A percentile compares a stretch with the other conserved stretches of the same genome.
phyloP scores from a whole-genome alignment of 2,797 vertebrate species.

The Thalassophryne amazonica region DNA sequence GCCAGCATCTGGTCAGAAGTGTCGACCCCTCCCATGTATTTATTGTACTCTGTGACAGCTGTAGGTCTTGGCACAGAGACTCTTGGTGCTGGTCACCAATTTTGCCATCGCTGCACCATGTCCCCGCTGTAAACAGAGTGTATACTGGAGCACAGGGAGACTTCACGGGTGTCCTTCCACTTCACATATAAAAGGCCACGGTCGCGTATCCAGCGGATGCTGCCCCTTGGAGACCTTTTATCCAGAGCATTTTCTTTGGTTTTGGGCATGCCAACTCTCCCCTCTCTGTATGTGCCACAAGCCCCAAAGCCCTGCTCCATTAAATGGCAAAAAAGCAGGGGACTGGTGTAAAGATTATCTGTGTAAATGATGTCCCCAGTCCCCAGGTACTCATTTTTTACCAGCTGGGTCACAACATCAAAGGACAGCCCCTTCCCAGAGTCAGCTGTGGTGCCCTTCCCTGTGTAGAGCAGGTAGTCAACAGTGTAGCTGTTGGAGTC shows the following conservation, averaged over 20 bases:
- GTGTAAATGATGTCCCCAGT: background rate
- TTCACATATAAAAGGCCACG: background rate
- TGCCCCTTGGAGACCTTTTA: background rate
- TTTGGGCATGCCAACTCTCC: background rate
- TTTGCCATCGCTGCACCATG: background rate
- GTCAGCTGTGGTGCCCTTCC: background rate
- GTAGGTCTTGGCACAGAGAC: background rate
- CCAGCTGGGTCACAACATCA: background rate
- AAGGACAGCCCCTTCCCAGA: background rate
- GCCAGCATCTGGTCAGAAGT: background rate
- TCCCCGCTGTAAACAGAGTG: background rate
- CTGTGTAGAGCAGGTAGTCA: too few relatives aligned
- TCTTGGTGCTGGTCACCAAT: background rate
- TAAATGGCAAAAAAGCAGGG: slow-evolving; percentile 5
- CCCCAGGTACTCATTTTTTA: too few relatives aligned
- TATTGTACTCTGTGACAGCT: background rate
- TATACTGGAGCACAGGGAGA: background rate
- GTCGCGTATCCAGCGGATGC: background rate
- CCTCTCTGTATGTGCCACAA: background rate
- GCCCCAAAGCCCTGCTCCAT: background rate
- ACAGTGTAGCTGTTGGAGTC: too few relatives aligned
- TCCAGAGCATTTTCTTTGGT: background rate
- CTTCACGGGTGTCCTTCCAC: slow-evolving; percentile 6
- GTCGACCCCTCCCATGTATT: slow-evolving; percentile 2
- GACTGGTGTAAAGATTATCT: background rate